Base-by-base conservation (phyloP, 2,113 vertebrate species). In the Myrmophylax atrothorax region DNA sequence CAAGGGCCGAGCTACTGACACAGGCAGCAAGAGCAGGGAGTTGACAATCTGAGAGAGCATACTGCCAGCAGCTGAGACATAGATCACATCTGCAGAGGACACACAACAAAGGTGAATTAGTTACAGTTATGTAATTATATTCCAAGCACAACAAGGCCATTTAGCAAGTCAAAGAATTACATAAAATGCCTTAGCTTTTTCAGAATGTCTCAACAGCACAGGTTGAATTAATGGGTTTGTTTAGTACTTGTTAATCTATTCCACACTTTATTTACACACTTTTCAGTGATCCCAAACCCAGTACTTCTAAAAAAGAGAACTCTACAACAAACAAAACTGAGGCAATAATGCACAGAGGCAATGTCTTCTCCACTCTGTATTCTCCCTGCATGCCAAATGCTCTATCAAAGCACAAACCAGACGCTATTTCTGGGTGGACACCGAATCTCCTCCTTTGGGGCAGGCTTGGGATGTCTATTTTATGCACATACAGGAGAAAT, bases 11-110 rank as follows among this genome's bases (percentile, higher is more conserved):
- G 99, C 99, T 90, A 99, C 99, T 3, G 99, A 99, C 69, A 99
- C 99, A 0, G 99, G 99, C 55, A 99, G 98, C 68, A 99, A 96
- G 88, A 99, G 96, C 33, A 99, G 72, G 0, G 99, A 99, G 95
- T 99, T 99, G 87, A 99, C 95, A 70, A 99, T 99, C 95, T 99
- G 99, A 84, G 99, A 99, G 44, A 99, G 98, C 99, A 99, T 99
- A 87, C 99, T 99, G 87, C 99, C 99, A 12, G 99, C 99, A 19
- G 99, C 99, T 4, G 99, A 99, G 37, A 99, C 99, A 62, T 99
- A 99, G 95, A 99, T 98, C 76, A 99, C 99, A 97, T 98, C 99
- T 99, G 97, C 44, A 86, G 85, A 74, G 42, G 26, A 19, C 84
- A 64, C 40, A 96, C 81, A 84, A 0, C 69, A 91, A 42, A 9